Conservation (phyloP, 1,140 invertebrate species). For the Caenorhabditis brenneri region DNA sequence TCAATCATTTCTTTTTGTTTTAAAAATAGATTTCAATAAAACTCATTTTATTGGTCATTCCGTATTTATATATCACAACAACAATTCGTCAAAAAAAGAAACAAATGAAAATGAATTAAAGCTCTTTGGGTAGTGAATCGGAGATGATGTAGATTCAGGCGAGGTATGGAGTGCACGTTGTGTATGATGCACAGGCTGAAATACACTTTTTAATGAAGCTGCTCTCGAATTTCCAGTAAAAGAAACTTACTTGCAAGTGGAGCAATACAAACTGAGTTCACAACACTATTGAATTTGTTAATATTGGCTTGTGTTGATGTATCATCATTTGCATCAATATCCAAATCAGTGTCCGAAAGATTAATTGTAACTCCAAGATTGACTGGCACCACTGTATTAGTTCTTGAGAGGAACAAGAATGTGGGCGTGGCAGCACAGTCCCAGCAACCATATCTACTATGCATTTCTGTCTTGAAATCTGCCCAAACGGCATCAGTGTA, state of each 20-base stretch:
- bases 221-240: background rate
- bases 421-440: background rate
- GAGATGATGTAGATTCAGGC: background rate
- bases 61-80: background rate
- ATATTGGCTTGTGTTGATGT: background rate
- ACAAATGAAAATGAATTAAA: background rate
- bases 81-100: background rate
- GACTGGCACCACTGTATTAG: background rate
- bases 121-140: conserved; percentile 1
- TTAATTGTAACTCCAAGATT: background rate
- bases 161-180: background rate
- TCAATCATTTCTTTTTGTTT: background rate
- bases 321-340: conserved; percentile 13
- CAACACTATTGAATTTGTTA: background rate
- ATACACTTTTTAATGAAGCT: background rate
- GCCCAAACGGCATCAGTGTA: background rate
- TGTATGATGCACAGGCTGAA: conserved; percentile 18
- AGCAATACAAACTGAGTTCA: background rate
- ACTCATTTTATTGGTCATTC: background rate
- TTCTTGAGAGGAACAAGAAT: conserved; percentile 36
- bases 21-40: background rate
- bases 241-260: background rate
- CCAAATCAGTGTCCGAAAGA: background rate
- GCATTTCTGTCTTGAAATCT: background rate
- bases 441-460: conserved; percentile 1